Evolutionary conservation across 2,797 vertebrate genomes (phyloP).

Genomic region (Anisognathus igniventris): DNA sequence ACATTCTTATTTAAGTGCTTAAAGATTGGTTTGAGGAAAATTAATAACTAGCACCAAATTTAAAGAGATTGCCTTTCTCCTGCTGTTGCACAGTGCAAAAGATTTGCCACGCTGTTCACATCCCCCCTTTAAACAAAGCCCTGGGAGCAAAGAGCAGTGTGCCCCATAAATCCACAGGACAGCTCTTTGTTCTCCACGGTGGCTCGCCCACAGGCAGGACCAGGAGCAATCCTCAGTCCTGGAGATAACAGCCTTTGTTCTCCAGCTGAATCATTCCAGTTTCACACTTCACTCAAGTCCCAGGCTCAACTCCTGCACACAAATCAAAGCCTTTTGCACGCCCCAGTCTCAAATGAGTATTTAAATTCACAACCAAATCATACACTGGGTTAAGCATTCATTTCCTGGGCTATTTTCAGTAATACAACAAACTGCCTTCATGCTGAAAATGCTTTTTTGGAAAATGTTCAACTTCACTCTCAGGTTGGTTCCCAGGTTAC

Average conservation of each 20-base stretch:
- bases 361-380: neutral
- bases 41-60: neutral
- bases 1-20: neutral
- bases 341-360: neutral
- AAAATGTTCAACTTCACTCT: neutral
- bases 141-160: neutral
- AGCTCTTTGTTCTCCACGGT: neutral
- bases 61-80: neutral
- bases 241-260: slow-evolving; percentile 10
- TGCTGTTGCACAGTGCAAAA: neutral
- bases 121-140: neutral
- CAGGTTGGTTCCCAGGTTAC: neutral
- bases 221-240: neutral
- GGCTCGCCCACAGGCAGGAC: neutral
- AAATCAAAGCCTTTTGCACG: neutral
- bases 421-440: neutral
- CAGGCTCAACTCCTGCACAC: neutral
- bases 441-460: neutral
- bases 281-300: neutral
- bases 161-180: slow-evolving; percentile 10
- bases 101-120: slow-evolving; percentile 1
- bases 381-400: neutral
- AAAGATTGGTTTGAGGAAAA: neutral
- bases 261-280: neutral
- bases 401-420: neutral